Percentiles rank a stretch among this genome's conserved stretches.
Conservation (phyloP, 2,113 vertebrate genomes). For the Columba janthina region DNA sequence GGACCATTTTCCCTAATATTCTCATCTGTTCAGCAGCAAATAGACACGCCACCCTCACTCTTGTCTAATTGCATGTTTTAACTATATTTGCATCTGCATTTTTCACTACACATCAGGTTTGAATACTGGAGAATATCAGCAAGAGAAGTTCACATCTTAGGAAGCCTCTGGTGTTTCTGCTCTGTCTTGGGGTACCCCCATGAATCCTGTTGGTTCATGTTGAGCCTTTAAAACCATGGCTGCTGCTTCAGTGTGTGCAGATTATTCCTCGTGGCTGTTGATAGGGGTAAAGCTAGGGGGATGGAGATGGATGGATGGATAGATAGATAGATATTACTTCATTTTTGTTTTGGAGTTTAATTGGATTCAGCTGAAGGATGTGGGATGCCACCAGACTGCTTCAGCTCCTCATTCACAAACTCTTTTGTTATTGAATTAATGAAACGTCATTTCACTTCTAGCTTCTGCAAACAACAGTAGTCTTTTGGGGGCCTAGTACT, state of each 20-base stretch:
- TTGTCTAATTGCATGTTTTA: not conserved
- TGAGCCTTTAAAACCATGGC: not conserved
- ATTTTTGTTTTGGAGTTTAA: not conserved
- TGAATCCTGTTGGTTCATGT: not conserved
- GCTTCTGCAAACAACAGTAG: not conserved
- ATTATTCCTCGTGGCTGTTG: not conserved
- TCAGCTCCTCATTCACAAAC: not conserved
- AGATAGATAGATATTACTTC: not conserved
- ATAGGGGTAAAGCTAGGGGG: not conserved
- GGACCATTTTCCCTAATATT: not conserved
- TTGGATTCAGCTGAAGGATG: not conserved
- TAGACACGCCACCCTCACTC: not conserved
- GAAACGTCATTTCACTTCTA: not conserved
- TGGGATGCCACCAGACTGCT: not conserved
- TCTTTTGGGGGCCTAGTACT: not conserved
- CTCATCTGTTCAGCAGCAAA: not conserved
- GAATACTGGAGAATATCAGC: accelerated
- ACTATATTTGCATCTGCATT: not conserved
- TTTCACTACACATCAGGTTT: not conserved
- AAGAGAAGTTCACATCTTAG: not conserved
- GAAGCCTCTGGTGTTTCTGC: not conserved
- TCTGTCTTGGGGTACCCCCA: not conserved
- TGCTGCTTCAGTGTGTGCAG: not conserved
- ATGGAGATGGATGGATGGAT: not conserved
- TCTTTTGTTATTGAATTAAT: not conserved